Conservation (phyloP, 2,888 invertebrate species). For the Microdon myrmicae region DNA sequence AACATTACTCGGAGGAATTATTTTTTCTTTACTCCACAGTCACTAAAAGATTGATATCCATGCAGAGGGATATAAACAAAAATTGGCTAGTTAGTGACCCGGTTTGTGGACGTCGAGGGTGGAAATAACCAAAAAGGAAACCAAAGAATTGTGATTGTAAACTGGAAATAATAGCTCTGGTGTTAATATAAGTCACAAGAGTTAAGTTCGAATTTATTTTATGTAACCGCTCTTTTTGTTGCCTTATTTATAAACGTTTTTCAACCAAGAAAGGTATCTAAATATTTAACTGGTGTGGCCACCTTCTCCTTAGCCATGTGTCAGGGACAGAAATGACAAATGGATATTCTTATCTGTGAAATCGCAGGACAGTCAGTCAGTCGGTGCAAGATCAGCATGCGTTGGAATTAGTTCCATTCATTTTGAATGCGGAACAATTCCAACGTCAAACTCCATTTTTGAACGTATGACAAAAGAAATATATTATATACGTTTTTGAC, state of each 20-base stretch:
- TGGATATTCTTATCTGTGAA: slow-evolving; percentile 41
- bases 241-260: not conserved
- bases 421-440: slow-evolving; percentile 39
- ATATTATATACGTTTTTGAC: slow-evolving; percentile 53
- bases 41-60: slow-evolving; percentile 47
- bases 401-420: slow-evolving; percentile 13
- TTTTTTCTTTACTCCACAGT: slow-evolving; percentile 22
- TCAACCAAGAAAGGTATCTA: slow-evolving; percentile 2
- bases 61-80: too few relatives aligned
- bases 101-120: too few relatives aligned
- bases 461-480: slow-evolving; percentile 53
- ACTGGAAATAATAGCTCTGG: too few relatives aligned
- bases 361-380: slow-evolving; percentile 47
- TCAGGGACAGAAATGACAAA: slow-evolving; percentile 41
- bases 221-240: slow-evolving; percentile 26
- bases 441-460: slow-evolving; percentile 50
- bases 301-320: slow-evolving; percentile 10
- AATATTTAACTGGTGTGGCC: slow-evolving; percentile 33
- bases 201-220: slow-evolving; percentile 38
- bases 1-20: slow-evolving; percentile 38
- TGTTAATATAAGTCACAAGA: slow-evolving; percentile 34
- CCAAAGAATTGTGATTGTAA: too few relatives aligned
- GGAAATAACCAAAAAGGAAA: too few relatives aligned
- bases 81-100: too few relatives aligned
- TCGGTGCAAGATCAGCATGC: slow-evolving; percentile 13